Conservation (phyloP, 2,797 vertebrate species). For the Pseudopleuronectes americanus region DNA sequence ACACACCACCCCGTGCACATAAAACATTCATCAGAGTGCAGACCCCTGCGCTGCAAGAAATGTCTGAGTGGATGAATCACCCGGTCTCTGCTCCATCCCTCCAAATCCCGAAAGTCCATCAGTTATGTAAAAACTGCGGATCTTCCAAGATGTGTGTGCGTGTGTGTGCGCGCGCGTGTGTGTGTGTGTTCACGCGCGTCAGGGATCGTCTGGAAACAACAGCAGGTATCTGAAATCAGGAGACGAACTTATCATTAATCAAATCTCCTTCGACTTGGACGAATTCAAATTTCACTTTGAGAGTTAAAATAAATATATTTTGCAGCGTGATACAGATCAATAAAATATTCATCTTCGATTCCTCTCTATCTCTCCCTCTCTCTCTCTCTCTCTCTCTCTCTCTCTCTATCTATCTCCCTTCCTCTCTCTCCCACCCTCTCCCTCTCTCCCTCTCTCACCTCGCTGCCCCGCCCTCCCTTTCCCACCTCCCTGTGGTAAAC, state of each 20-base stretch:
- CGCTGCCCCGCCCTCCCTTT: conserved; percentile 68
- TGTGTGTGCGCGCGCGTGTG: neutral
- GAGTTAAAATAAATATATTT: conserved; percentile 34
- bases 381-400: conserved; percentile 64
- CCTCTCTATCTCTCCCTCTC: conserved; percentile 35
- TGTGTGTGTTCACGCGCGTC: neutral
- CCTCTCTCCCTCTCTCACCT: conserved; percentile 61
- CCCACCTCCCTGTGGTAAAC: conserved; percentile 61
- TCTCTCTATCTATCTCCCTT: conserved; percentile 38
- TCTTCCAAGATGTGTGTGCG: neutral
- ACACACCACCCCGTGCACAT: conserved; percentile 79
- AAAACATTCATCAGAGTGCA: conserved; percentile 92
- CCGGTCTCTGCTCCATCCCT: conserved; percentile 9
- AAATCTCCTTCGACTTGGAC: neutral
- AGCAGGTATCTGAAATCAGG: conserved; percentile 4
- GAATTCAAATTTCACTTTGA: conserved; percentile 14
- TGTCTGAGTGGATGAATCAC: conserved; percentile 54
- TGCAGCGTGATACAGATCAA: conserved; percentile 76
- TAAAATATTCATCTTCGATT: conserved; percentile 82
- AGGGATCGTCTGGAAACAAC: conserved; percentile 19
- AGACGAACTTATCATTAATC: neutral
- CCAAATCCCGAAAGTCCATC: neutral
- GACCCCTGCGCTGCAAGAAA: conserved; percentile 74
- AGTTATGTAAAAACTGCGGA: neutral
- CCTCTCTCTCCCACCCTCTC: conserved; percentile 42